Evolutionary conservation across 2,888 invertebrate genomes (phyloP), one percentile per base, ranked within the genome.

Genomic region (Microplitis deprimator): DNA sequence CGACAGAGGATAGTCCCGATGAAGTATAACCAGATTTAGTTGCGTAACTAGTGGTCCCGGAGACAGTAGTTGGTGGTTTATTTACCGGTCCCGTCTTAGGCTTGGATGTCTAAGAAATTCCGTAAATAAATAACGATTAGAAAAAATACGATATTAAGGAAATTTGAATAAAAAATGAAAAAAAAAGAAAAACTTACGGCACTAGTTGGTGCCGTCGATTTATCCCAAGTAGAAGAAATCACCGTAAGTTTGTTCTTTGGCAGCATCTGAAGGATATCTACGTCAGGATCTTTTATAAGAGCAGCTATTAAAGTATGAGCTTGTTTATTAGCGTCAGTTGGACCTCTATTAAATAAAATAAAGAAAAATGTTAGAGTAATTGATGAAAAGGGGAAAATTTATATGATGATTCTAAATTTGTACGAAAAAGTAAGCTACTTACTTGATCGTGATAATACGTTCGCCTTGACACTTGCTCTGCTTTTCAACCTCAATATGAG

Each of bases 401-500:
- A 68, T 38, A 68, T 40, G 20, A 2, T 76, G 38, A 5, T 29
- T 50, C 5, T 29, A 10, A 6, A 41, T 39, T 50, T 5, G 8
- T 10, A 62, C 38, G 3, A 17, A 68, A 8, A 8, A 60, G 41
- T 16, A 74, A 29, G 10, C 10, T 16, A 90, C 93, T 90, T 87
- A 95, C 94, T 97, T 97, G 87, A 99, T 98, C 64, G 97, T 98
- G 82, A 99, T 97, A 86, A 96, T 96, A 83, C 99, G 92, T 90
- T 98, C 98, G 76, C 96, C 96, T 91, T 97, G 97, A 5, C 96
- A 96, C 91, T 97, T 97, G 88, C 95, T 95, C 91, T 98, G 98
- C 90, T 99, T 99, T 90, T 99, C 99, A 39, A 99, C 97, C 91
- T 99, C 98, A 88, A 99, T 99, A 89, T 98, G 97, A 5, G 99